A percentile compares a stretch with the other conserved stretches of the same genome.
Conservation (phyloP, 2,113 vertebrate species). For the Taxidea taxus region DNA sequence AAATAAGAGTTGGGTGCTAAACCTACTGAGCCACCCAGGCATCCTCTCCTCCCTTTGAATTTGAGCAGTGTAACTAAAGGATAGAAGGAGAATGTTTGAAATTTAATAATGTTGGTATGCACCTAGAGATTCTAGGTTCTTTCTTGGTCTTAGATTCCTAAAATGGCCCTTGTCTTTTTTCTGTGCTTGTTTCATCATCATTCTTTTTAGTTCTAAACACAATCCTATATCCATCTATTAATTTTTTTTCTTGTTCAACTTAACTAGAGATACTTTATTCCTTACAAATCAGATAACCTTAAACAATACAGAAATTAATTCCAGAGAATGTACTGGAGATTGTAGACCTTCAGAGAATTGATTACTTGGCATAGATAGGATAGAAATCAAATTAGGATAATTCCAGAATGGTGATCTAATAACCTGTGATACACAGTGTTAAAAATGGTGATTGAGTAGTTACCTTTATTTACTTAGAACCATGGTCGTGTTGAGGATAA, state of each 20-base stretch:
- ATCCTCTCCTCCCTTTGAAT: not conserved
- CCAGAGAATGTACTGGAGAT: not conserved
- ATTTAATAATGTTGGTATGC: not conserved
- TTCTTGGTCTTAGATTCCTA: not conserved
- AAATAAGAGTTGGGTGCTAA: not conserved
- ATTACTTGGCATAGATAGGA: not conserved
- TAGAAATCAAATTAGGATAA: not conserved
- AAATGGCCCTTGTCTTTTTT: not conserved
- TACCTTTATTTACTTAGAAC: not conserved
- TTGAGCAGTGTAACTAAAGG: not conserved
- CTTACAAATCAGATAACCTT: not conserved
- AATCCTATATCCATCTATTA: not conserved
- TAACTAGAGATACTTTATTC: not conserved
- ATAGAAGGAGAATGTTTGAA: not conserved
- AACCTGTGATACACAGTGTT: not conserved
- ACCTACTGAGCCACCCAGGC: not conserved
- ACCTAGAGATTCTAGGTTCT: not conserved
- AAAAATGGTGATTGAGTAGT: conserved; percentile 27
- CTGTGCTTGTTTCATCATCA: not conserved
- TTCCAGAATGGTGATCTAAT: not conserved
- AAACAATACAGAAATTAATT: not conserved
- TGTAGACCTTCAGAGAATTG: not conserved
- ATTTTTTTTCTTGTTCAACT: not conserved
- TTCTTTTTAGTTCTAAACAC: not conserved
- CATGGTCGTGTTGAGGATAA: not conserved